Evolutionary conservation across 2,113 vertebrate species (phyloP), one percentile per base, ranked within the genome.

Genomic region (Danionella cerebrum): DNA sequence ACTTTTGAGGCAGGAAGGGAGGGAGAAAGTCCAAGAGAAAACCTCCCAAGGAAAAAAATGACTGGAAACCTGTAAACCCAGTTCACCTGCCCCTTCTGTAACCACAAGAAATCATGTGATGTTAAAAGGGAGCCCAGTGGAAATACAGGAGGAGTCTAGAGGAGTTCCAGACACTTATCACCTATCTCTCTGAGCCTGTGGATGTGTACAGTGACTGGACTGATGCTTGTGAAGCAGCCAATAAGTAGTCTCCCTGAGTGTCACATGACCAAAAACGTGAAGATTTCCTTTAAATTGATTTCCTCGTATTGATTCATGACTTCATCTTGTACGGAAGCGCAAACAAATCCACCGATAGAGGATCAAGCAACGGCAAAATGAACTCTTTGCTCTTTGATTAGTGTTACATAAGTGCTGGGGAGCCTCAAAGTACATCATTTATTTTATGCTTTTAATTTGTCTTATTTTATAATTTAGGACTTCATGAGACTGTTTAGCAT

Each of bases 91-190:
- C 93, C 93, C 0, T 95, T 95, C 79, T 95, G 93, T 71, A 95
- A 95, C 79, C 93, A 95, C 8, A 93, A 96, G 80, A 94, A 94
- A 54, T 94, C 94, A 13, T 96, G 94, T 31, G 94, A 96, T 0
- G 94, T 96, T 54, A 96, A 96, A 79, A 96, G 94, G 94, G 94
- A 97, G 73, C 85, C 94, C 1, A 91, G 89, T 13, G 88, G 93
- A 1, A 97, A 97, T 78, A 96, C 93, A 0, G 93, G 94, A 3
- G 92, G 59, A 95, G 93, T 73, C 84, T 97, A 75, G 94, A 97
- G 74, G 93, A 96, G 79, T 97, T 97, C 81, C 94, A 97, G 84
- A 97, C 94, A 0, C 94, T 93, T 6, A 96, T 96, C 71, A 96
- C 94, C 0, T 96, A 97, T 84, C 90, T 97, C 35, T 97, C 94